Evolutionary conservation across 1,140 invertebrate species (phyloP).

Genomic region (Procambarus virginalis): DNA sequence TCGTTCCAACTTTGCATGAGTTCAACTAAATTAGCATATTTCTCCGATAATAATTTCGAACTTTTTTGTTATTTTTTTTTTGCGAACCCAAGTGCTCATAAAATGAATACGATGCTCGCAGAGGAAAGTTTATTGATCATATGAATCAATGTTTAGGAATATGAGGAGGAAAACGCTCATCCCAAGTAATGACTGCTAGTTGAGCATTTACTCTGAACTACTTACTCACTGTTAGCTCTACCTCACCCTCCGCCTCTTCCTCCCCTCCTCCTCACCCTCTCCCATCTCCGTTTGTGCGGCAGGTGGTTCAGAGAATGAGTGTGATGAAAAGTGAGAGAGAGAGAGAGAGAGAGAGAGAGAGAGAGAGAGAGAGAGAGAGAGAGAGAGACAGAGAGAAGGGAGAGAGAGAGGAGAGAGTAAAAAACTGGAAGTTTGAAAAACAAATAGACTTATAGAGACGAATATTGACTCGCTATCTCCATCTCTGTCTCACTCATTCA

Average conservation of each 20-base stretch:
- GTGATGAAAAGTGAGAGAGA: neutral
- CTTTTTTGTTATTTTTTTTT: neutral
- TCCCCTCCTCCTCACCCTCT: too few relatives aligned
- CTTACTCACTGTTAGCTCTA: neutral
- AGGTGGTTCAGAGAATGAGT: neutral
- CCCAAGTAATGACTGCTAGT: neutral
- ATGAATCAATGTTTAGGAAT: constrained; percentile 10
- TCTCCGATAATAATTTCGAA: constrained; percentile 1
- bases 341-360: neutral
- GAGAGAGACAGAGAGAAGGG: neutral
- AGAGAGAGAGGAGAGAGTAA: neutral
- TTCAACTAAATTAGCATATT: constrained; percentile 13
- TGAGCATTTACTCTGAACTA: constrained; percentile 11
- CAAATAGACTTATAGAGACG: neutral
- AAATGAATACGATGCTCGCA: neutral
- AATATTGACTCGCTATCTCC: neutral
- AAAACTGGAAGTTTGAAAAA: neutral
- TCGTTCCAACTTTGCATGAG: neutral
- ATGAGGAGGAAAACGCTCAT: constrained; percentile 13
- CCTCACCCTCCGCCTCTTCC: too few relatives aligned
- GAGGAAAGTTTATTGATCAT: constrained; percentile 16
- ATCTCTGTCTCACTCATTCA: too few relatives aligned
- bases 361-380: neutral
- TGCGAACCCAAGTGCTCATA: neutral
- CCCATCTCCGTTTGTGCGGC: too few relatives aligned